Conservation (phyloP, 1,140 invertebrate genomes). For the Artemia franciscana region DNA sequence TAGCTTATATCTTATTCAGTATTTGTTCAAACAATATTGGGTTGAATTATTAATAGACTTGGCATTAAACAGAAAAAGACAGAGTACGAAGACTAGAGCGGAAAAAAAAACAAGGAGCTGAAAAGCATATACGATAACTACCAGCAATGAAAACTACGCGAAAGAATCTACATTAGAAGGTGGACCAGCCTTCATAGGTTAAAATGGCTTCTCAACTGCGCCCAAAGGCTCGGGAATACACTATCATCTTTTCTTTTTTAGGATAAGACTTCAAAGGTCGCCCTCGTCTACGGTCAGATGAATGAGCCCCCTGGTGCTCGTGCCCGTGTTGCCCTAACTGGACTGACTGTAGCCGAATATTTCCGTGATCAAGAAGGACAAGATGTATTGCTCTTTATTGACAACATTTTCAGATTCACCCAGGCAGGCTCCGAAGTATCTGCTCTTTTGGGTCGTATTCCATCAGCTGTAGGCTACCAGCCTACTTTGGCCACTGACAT, state of each 20-base stretch:
- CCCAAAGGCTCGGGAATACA: no score
- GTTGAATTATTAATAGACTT: no score
- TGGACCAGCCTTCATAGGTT: no score
- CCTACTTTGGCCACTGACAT: conserved; percentile 94
- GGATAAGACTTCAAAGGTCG: conserved; percentile 46
- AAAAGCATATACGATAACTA: no score
- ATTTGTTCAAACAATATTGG: no score
- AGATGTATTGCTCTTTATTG: conserved; percentile 97
- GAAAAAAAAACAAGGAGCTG: no score
- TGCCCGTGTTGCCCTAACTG: conserved; percentile 89
- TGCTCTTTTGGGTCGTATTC: conserved; percentile 92
- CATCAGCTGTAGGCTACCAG: conserved; percentile 95
- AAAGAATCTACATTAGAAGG: no score
- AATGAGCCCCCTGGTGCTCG: conserved; percentile 97
- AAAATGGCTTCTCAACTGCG: no score
- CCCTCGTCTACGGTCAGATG: conserved; percentile 98
- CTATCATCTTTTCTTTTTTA: not conserved
- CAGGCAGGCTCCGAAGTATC: conserved; percentile 98
- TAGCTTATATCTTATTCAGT: no score
- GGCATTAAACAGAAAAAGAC: no score
- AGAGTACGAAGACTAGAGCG: no score
- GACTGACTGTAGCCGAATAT: conserved; percentile 78
- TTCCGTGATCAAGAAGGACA: conserved; percentile 99
- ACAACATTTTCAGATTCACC: conserved; percentile 99
- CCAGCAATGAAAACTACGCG: no score